Conservation (phyloP, 2,113 vertebrate species). For the Cryptotis parvus region DNA sequence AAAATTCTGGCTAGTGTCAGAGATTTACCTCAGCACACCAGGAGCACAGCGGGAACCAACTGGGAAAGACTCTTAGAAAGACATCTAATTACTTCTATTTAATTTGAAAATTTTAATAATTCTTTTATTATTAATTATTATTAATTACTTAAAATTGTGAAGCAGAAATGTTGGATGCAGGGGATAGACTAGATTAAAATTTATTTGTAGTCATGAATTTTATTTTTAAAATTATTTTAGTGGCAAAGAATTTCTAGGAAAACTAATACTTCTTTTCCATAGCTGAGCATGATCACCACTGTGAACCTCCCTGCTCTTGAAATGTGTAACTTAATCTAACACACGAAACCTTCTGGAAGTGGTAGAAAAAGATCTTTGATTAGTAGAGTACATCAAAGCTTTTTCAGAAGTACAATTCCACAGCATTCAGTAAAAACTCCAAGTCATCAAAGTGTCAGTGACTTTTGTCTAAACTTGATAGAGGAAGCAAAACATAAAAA, state of each 20-base stretch:
- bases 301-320: neutral
- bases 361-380: constrained; percentile 35
- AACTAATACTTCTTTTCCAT: neutral
- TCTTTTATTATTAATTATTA: no score
- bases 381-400: neutral
- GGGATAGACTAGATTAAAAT: neutral
- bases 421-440: constrained; percentile 5
- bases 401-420: constrained; percentile 10
- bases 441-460: neutral
- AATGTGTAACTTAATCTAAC: neutral
- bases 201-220: neutral
- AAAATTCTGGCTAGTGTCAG: no score
- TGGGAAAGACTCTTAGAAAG: no score
- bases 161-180: neutral
- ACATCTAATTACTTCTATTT: no score
- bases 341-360: constrained; percentile 1
- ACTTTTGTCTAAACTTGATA: constrained; percentile 12
- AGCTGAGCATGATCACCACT: neutral
- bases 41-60: no score
- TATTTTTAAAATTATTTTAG: neutral
- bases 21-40: no score
- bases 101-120: no score
- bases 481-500: constrained; percentile 39
- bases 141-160: neutral
- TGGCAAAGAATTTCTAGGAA: neutral